A percentile compares a stretch with the other conserved stretches of the same genome.
Evolutionary conservation across 2,113 vertebrate species (phyloP).

Genomic region (Pipa parva): DNA sequence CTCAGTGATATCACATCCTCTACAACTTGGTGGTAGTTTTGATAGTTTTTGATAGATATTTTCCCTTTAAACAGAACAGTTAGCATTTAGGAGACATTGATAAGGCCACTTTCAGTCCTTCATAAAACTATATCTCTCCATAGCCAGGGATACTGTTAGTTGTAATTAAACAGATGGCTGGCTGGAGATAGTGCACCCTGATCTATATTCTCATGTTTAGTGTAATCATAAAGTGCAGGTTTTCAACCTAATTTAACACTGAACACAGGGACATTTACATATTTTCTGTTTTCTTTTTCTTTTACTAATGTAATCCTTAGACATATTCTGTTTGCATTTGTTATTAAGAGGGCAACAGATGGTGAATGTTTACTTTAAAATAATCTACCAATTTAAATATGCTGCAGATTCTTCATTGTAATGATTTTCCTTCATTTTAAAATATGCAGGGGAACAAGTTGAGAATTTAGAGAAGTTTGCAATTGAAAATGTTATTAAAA

Average conservation of each 20-base stretch:
- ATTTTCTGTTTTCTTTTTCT: constrained; percentile 13
- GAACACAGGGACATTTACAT: constrained; percentile 22
- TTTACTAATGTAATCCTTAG: constrained; percentile 11
- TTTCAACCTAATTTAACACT: constrained; percentile 10
- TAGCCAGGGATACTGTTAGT: no score
- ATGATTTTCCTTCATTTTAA: constrained; percentile 30
- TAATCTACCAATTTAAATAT: constrained; percentile 41
- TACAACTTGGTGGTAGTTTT: no score
- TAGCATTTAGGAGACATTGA: no score
- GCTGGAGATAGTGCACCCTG: no score
- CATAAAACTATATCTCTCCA: no score
- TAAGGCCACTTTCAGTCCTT: no score
- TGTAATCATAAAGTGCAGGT: not conserved
- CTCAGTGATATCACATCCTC: no score
- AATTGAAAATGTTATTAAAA: constrained; percentile 15
- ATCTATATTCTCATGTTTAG: no score
- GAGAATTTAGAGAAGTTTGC: constrained; percentile 8
- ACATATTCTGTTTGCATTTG: constrained; percentile 29
- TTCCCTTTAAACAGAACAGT: no score
- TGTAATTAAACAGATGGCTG: no score
- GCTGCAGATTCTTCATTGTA: constrained; percentile 33
- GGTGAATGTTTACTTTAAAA: constrained; percentile 40
- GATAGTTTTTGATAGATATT: no score
- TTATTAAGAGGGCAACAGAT: constrained; percentile 41
- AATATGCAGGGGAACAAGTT: constrained; percentile 6